phyloP scores from a whole-genome alignment of 1,140 invertebrate species.

The Papilio helenus region DNA sequence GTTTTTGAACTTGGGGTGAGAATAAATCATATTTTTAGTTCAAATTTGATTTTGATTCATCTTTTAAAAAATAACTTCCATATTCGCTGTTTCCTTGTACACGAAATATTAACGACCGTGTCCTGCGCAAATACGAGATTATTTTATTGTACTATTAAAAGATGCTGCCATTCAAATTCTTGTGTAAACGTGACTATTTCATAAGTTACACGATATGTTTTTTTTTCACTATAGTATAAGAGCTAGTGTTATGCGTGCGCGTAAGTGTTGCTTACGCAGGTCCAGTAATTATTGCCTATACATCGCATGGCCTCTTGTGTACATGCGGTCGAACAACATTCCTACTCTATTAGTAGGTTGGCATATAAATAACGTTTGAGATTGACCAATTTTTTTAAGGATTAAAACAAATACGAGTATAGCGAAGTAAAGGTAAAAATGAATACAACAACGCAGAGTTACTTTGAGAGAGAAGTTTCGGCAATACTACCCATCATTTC shows the following conservation, averaged over 20 bases:
- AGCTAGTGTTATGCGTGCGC: conserved; percentile 23
- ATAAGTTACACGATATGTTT: conserved; percentile 8
- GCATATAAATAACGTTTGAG: conserved; percentile 41
- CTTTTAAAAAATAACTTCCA: too few relatives aligned
- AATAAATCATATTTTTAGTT: neutral
- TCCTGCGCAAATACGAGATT: too few relatives aligned
- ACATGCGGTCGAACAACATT: conserved; percentile 53
- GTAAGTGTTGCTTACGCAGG: conserved; percentile 35
- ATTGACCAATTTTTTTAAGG: conserved; percentile 18
- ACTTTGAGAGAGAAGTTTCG: too few relatives aligned
- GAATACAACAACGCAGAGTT: too few relatives aligned
- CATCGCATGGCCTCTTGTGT: conserved; percentile 44
- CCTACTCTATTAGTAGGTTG: conserved; percentile 50
- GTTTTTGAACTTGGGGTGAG: neutral
- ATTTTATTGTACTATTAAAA: too few relatives aligned
- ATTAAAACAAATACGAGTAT: neutral
- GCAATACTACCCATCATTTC: neutral
- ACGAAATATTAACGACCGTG: too few relatives aligned
- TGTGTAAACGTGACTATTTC: conserved; percentile 6
- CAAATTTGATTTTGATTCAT: too few relatives aligned
- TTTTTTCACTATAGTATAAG: conserved; percentile 11
- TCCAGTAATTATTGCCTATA: conserved; percentile 46
- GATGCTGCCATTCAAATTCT: neutral
- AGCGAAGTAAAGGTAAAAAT: neutral
- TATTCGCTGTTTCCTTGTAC: too few relatives aligned